phyloP scores from a whole-genome alignment of 1,140 invertebrate species.

The Drosophila tani region DNA sequence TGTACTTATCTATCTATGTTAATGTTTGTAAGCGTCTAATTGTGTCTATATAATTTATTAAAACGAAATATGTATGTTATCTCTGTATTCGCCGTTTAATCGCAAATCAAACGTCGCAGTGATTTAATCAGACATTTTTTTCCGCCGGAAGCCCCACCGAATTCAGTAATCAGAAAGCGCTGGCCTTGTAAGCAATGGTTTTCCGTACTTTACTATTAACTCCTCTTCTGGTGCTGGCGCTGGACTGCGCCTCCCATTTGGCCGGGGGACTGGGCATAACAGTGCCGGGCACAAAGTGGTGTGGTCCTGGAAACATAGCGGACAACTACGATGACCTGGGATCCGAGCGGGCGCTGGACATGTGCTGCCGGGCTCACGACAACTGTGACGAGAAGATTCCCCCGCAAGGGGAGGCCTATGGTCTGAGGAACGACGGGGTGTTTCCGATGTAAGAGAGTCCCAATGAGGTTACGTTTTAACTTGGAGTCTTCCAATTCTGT shows the following conservation, averaged over 20 bases:
- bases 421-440: constrained; percentile 87
- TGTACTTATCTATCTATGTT: constrained; percentile 29
- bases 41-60: constrained; percentile 36
- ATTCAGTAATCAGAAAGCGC: constrained; percentile 43
- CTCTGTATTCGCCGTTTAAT: constrained; percentile 22
- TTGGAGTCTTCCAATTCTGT: no score
- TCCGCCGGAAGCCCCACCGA: constrained; percentile 1
- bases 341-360: constrained; percentile 88
- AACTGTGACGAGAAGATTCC: constrained; percentile 88
- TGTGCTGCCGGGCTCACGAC: constrained; percentile 92
- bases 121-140: constrained; percentile 5
- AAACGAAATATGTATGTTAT: constrained; percentile 10
- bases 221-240: constrained; percentile 21
- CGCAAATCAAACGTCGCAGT: neutral
- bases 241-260: constrained; percentile 6
- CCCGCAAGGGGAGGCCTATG: constrained; percentile 86
- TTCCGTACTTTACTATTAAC: neutral
- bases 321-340: constrained; percentile 90
- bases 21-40: constrained; percentile 35
- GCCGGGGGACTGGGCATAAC: constrained; percentile 41
- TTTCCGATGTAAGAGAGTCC: constrained; percentile 85
- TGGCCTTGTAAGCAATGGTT: constrained; percentile 37
- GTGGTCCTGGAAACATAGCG: constrained; percentile 91
- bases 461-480: neutral
- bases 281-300: constrained; percentile 88